Evolutionary conservation across 2,797 vertebrate species (phyloP).

Genomic region (Capromys pilorides): DNA sequence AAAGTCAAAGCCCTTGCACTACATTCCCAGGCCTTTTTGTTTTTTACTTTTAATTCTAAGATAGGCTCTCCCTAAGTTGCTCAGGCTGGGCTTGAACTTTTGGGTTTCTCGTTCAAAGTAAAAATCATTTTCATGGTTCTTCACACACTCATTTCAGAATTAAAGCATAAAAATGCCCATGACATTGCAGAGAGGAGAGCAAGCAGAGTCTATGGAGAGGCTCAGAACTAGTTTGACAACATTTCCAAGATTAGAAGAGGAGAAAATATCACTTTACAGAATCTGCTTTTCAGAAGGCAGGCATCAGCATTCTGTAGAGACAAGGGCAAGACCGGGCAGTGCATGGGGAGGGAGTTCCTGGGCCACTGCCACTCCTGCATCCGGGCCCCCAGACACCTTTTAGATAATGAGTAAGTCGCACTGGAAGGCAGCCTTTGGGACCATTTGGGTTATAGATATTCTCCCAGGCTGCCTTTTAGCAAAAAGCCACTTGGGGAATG

Average conservation of each 20-base stretch:
- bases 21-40: neutral
- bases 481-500: slow-evolving; percentile 30
- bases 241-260: slow-evolving; percentile 60
- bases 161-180: slow-evolving; percentile 41
- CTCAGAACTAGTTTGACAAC: slow-evolving; percentile 63
- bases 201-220: neutral
- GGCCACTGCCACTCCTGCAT: neutral
- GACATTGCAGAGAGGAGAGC: neutral
- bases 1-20: neutral
- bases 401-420: slow-evolving; percentile 10
- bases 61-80: neutral
- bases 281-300: slow-evolving; percentile 31
- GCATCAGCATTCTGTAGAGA: neutral
- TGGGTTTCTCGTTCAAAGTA: neutral
- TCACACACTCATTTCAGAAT: slow-evolving; percentile 58
- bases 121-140: slow-evolving; percentile 50
- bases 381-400: neutral
- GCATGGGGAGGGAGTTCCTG: neutral
- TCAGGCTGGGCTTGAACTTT: neutral
- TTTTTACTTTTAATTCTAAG: neutral
- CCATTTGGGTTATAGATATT: slow-evolving; percentile 60
- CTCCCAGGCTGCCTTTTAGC: slow-evolving; percentile 53
- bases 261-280: slow-evolving; percentile 56
- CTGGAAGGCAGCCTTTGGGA: slow-evolving; percentile 61
- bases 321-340: neutral